Evolutionary conservation across 2,113 vertebrate species (phyloP), one percentile per base, ranked within the genome.

Genomic region (Ailuropoda melanoleuca): DNA sequence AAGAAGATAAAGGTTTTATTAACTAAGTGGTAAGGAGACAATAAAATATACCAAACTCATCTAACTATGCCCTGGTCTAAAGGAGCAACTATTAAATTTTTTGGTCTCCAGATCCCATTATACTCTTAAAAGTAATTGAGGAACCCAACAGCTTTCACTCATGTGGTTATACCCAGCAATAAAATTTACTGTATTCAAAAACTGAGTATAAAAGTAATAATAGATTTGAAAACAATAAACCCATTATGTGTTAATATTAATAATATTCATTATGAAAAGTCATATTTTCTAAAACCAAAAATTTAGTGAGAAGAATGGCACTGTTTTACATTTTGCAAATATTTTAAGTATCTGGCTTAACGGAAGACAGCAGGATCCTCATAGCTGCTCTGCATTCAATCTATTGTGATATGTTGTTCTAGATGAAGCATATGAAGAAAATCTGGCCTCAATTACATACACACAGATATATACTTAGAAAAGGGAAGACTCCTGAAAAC

Each of bases 1-100:
- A 70, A 82, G n/a, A 95, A 90, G 34, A 83, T 7, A 86, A 24
- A 77, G 82, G 34, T 55, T 95, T 78, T 88, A 90, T 50, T 92
- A 85, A 88, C 34, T 74, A 86, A 87, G 34, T 87, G 31, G 19
- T 72, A 86, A 96, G 21, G 39, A 50, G 31, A 83, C 15, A 75
- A n/a, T 29, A 88, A 75, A 70, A 95, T 37, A 26, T 21, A 95
- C 1, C 26, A 50, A 80, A 81, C 4, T 15, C 37, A 81, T 37
- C 26, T 6, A 86, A 39, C 31, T 92, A 82, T 29, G 19, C 87
- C 74, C 7, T 34, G 56, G 29, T 37, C n/a, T 88, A 86, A 96
- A 90, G 48, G 3, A 78, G 21, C 26, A 31, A 58, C 21, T 82
- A 48, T 83, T 68, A 75, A 89, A 43, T 14, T 53, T 93, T 24